Conservation (phyloP, 2,113 vertebrate genomes). For the Trinectes maculatus region DNA sequence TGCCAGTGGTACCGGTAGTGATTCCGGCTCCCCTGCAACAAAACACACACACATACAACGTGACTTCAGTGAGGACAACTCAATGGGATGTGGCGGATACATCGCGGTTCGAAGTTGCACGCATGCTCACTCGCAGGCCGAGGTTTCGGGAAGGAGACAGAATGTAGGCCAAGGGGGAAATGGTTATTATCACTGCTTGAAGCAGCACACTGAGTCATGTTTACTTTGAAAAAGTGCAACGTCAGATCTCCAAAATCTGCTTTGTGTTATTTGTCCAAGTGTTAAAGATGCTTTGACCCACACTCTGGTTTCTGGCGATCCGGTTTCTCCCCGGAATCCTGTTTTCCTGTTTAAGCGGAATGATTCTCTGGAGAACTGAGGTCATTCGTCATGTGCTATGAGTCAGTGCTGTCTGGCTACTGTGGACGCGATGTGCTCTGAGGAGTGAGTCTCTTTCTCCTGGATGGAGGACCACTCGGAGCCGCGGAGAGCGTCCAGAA, state of each 20-base stretch:
- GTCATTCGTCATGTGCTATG: slow-evolving; percentile 77
- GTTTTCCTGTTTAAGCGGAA: slow-evolving; percentile 66
- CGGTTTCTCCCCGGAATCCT: slow-evolving; percentile 50
- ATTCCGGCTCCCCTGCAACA: slow-evolving; percentile 94
- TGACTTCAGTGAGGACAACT: slow-evolving; percentile 43
- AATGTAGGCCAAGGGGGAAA: slow-evolving; percentile 19
- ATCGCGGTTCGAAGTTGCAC: slow-evolving; percentile 29
- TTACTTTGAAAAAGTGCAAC: slow-evolving; percentile 51
- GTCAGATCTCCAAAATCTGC: slow-evolving; percentile 59
- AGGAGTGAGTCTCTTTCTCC: slow-evolving; percentile 66
- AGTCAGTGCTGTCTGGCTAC: slow-evolving; percentile 81
- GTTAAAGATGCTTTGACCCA: slow-evolving; percentile 47
- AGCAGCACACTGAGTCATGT: slow-evolving; percentile 40
- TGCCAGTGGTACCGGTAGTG: slow-evolving; percentile 98
- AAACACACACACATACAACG: slow-evolving; percentile 36
- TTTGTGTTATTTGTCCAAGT: slow-evolving; percentile 54
- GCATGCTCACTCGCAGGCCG: not conserved
- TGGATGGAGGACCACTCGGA: slow-evolving; percentile 57
- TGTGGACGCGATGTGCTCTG: slow-evolving; percentile 62
- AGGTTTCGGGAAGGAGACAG: slow-evolving; percentile 22
- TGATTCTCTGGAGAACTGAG: slow-evolving; percentile 69
- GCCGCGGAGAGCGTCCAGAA: slow-evolving; percentile 48
- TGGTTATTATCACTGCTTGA: slow-evolving; percentile 26
- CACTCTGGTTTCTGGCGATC: slow-evolving; percentile 41
- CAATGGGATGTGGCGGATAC: slow-evolving; percentile 19